Evolutionary conservation across 2,888 invertebrate species (phyloP).

Genomic region (Drosophila differens): DNA sequence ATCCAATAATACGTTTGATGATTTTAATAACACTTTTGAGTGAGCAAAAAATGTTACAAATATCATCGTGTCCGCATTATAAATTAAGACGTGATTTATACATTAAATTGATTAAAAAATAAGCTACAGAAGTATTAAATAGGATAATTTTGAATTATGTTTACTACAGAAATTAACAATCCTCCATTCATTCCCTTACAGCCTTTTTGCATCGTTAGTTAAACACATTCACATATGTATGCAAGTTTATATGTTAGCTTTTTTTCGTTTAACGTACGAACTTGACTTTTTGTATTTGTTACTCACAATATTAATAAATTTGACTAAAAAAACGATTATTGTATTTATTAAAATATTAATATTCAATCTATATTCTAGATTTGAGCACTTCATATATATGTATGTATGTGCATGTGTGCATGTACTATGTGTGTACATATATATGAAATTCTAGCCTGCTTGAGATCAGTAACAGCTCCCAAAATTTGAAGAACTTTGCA

Average conservation of each 20-base stretch:
- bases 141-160: slow-evolving; percentile 6
- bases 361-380: slow-evolving; percentile 1
- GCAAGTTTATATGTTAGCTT: background rate
- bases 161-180: slow-evolving; percentile 8
- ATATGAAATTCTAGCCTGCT: slow-evolving; percentile 1
- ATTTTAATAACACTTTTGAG: slow-evolving; percentile 66
- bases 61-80: slow-evolving; percentile 20
- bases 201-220: slow-evolving; percentile 34
- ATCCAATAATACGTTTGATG: slow-evolving; percentile 17
- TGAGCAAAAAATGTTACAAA: slow-evolving; percentile 76
- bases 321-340: slow-evolving; percentile 7
- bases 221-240: background rate
- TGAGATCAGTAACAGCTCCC: background rate
- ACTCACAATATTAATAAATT: slow-evolving; percentile 18
- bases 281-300: background rate
- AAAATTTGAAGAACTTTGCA: background rate
- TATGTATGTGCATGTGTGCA: background rate
- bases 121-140: slow-evolving; percentile 5
- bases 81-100: slow-evolving; percentile 16
- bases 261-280: background rate
- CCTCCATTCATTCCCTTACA: slow-evolving; percentile 28
- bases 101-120: slow-evolving; percentile 7
- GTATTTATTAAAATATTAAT: slow-evolving; percentile 10
- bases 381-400: slow-evolving; percentile 8
- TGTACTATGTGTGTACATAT: slow-evolving; percentile 1